Percentiles rank a stretch among this genome's conserved stretches.
These are phyloP conservation scores for Hypomesus transpacificus DNA, from an alignment of 2,113 vertebrate species.

Conservation along the genomic window DNA sequence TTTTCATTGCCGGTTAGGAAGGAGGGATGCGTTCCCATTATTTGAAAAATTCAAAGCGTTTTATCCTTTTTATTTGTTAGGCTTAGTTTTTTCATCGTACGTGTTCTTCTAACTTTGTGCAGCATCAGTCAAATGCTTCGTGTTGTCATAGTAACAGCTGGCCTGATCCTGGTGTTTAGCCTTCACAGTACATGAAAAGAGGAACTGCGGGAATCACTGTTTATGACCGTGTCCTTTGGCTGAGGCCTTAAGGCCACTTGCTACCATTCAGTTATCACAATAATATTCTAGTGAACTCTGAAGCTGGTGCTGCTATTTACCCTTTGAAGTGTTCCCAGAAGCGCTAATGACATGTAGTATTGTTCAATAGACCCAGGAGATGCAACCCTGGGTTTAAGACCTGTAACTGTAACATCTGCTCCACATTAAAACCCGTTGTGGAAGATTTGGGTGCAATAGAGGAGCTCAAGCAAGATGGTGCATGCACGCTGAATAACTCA, in stretches of 20 bases:
- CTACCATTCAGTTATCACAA: neutral
- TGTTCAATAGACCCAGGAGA: slow-evolving; percentile 30
- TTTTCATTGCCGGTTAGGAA: neutral
- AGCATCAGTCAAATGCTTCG: slow-evolving; percentile 38
- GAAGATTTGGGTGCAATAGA: slow-evolving; percentile 32
- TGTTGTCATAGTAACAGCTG: slow-evolving; percentile 43
- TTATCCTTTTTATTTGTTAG: too few relatives aligned
- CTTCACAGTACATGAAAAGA: neutral
- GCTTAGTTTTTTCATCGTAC: too few relatives aligned
- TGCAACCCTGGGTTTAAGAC: neutral
- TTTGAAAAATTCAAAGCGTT: too few relatives aligned
- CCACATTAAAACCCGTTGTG: slow-evolving; percentile 34
- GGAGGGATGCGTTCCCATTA: neutral
- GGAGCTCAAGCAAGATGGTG: slow-evolving; percentile 21
- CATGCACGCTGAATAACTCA: slow-evolving; percentile 37
- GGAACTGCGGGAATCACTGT: neutral
- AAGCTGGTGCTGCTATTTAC: slow-evolving; percentile 3
- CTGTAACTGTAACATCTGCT: slow-evolving; percentile 37
- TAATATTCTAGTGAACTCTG: neutral
- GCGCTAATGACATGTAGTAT: slow-evolving; percentile 35
- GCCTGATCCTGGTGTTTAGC: neutral
- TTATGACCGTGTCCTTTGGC: neutral
- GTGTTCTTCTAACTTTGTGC: neutral
- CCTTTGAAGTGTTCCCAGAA: slow-evolving; percentile 4
- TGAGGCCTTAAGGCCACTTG: neutral